phyloP scores from a whole-genome alignment of 2,888 invertebrate species.

The Poecilus cupreus region DNA sequence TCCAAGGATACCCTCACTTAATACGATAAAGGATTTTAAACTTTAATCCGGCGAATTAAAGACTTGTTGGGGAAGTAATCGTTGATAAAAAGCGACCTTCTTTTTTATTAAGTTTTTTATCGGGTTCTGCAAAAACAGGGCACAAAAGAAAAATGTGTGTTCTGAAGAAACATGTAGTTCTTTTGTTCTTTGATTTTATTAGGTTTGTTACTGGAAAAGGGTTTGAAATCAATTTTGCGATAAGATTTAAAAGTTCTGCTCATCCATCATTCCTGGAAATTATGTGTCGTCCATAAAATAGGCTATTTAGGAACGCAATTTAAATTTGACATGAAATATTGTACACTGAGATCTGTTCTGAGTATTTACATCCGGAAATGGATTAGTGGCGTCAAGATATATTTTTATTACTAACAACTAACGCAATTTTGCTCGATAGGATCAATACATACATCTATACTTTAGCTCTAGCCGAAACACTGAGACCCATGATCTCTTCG shows the following conservation, averaged over 20 bases:
- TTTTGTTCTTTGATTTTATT: too few relatives aligned
- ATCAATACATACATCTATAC: too few relatives aligned
- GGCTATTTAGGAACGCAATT: too few relatives aligned
- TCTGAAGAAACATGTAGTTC: not conserved
- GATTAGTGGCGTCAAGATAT: too few relatives aligned
- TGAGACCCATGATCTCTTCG: too few relatives aligned
- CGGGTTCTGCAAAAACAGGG: not conserved
- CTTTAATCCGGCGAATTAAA: slow-evolving; percentile 29
- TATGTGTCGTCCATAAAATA: not conserved
- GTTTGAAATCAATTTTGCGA: not conserved
- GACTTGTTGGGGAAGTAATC: slow-evolving; percentile 7
- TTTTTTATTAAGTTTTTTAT: not conserved
- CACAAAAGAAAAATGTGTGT: not conserved
- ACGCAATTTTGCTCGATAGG: too few relatives aligned
- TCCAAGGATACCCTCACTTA: slow-evolving; percentile 8
- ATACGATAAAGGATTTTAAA: slow-evolving; percentile 24
- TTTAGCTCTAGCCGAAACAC: too few relatives aligned
- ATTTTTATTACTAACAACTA: too few relatives aligned
- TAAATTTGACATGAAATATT: too few relatives aligned
- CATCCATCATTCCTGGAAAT: not conserved
- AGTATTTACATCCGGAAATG: too few relatives aligned
- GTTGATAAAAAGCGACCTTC: not conserved
- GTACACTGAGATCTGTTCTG: too few relatives aligned
- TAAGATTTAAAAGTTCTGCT: not conserved
- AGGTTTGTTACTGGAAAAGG: not conserved